Evolutionary conservation across 2,888 invertebrate species (phyloP).

Genomic region (Aspidiotus destructor): DNA sequence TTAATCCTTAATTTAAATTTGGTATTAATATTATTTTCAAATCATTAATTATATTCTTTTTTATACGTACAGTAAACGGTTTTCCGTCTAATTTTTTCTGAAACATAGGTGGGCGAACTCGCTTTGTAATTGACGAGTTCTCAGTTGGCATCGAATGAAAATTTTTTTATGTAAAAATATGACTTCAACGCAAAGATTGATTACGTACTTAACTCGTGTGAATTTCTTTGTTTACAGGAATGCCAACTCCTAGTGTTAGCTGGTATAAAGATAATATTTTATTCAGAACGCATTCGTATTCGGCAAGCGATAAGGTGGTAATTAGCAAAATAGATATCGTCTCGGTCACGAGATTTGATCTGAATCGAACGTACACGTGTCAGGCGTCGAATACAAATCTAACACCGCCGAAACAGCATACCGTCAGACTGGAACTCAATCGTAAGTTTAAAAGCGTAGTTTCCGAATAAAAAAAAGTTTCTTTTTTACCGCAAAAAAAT

Average conservation of each 20-base stretch:
- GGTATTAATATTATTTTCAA: too few relatives aligned
- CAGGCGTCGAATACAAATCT: conserved; percentile 79
- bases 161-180: too few relatives aligned
- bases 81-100: too few relatives aligned
- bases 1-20: too few relatives aligned
- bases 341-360: conserved; percentile 61
- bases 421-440: conserved; percentile 71
- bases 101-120: too few relatives aligned
- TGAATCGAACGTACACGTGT: conserved; percentile 79
- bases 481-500: conserved; percentile 1
- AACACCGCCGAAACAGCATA: conserved; percentile 71
- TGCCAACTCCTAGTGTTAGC: conserved; percentile 72
- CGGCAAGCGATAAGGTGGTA: conserved; percentile 42
- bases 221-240: conserved; percentile 48
- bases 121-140: too few relatives aligned
- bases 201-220: too few relatives aligned
- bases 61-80: too few relatives aligned
- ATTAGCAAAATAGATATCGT: conserved; percentile 69
- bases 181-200: too few relatives aligned
- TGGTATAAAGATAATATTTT: conserved; percentile 68
- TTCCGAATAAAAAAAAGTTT: conserved; percentile 2
- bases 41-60: too few relatives aligned
- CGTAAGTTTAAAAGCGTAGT: conserved; percentile 51
- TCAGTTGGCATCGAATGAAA: too few relatives aligned
- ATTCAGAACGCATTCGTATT: conserved; percentile 49